Evolutionary conservation across 2,888 invertebrate species (phyloP), one percentile per base, ranked within the genome.

Genomic region (Watsonalla cultraria): DNA sequence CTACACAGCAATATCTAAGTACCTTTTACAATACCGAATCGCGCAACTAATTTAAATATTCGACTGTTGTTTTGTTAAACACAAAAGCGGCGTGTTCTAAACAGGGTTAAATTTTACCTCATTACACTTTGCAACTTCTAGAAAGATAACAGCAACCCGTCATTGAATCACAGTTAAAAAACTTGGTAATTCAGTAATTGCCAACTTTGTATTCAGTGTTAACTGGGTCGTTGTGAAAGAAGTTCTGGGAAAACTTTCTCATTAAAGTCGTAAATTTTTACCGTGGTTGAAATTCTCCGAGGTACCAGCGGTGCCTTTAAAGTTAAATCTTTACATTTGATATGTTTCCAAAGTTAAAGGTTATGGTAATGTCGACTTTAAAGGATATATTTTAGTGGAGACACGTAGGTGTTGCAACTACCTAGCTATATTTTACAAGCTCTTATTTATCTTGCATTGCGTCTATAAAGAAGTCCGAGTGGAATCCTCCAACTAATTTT

Each of bases 181-280:
- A 55, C 52, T 55, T 53, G 47, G 51, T 51, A 55, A 55, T 55
- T 55, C 39, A 7, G 48, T 56, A 55, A 58, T 55, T 46, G 37
- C 35, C 15, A 55, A 59, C 56, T 60, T 57, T 55, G 54, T 59
- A 56, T 62, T 55, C 57, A 57, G 58, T 59, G 64, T 59, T 62
- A 66, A 62, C 59, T 54, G 58, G 58, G 54, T 54, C 61, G 56
- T 62, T 63, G 57, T 58, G 47, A 47, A 55, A 50, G 47, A 51
- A 59, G 52, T 51, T 54, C 51, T 50, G 54, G 49, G 35, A 55
- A 59, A 65, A 65, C 60, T 66, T 60, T 54, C 59, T 61, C 64
- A 66, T 65, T 68, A 61, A 59, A 62, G 58, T 61, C 61, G 62
- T 65, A 62, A 60, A 60, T 63, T 66, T 68, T 69, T 69, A 66